Conservation (phyloP, 2,888 invertebrate genomes). For the Brachyopa scutellaris region DNA sequence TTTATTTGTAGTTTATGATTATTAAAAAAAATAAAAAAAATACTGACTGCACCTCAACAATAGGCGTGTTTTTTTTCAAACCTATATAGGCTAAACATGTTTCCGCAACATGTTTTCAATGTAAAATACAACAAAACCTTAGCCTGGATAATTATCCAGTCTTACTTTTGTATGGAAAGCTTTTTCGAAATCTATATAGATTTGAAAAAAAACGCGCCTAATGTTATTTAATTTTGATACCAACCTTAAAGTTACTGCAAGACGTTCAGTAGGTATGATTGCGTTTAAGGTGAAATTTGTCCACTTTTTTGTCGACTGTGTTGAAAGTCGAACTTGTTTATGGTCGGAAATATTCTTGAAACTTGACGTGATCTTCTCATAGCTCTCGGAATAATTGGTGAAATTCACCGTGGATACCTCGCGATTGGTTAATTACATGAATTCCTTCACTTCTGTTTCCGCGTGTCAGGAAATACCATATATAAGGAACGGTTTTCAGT, state of each 20-base stretch:
- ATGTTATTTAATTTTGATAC: neutral
- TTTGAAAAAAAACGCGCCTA: no score
- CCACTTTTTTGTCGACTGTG: neutral
- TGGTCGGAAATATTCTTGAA: neutral
- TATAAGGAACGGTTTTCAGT: no score
- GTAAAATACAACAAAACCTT: no score
- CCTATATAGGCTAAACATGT: no score
- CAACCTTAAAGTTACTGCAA: neutral
- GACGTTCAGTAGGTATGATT: no score
- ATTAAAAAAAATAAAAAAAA: neutral
- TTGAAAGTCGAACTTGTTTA: no score
- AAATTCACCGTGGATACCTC: conserved; percentile 1
- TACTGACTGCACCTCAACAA: neutral
- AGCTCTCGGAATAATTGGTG: neutral
- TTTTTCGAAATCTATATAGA: no score
- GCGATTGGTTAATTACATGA: neutral
- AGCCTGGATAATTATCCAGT: no score
- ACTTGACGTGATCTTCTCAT: neutral
- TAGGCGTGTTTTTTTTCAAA: neutral
- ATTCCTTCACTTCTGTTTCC: neutral
- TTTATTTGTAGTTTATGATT: neutral
- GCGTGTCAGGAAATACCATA: no score
- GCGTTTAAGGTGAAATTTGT: neutral
- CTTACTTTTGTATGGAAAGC: no score
- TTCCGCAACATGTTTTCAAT: no score